A percentile compares a stretch with the other conserved stretches of the same genome.
phyloP scores from a whole-genome alignment of 2,797 vertebrate genomes.

The Melopsittacus undulatus region DNA sequence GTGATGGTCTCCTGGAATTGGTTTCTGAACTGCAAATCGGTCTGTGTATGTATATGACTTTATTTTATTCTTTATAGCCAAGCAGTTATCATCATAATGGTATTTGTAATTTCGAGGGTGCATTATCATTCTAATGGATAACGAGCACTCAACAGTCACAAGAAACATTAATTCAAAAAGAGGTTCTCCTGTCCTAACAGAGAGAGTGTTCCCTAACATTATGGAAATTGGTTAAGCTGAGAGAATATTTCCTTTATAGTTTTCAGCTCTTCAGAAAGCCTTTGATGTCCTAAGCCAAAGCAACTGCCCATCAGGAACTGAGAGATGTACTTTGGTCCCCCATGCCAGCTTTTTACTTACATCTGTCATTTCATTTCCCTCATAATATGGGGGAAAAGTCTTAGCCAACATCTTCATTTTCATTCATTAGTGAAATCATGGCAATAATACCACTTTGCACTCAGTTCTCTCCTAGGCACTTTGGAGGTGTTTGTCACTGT shows the following conservation, averaged over 20 bases:
- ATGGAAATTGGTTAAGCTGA: constrained; percentile 49
- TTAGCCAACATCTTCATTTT: constrained; percentile 38
- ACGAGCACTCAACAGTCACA: constrained; percentile 1
- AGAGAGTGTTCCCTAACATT: constrained; percentile 40
- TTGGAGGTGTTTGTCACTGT: background rate
- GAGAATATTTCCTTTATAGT: constrained; percentile 16
- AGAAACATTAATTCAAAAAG: constrained; percentile 47
- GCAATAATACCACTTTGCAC: constrained; percentile 33
- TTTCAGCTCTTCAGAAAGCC: constrained; percentile 28
- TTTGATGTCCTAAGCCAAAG: constrained; percentile 51
- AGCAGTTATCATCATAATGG: background rate
- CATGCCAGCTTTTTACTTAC: constrained; percentile 49
- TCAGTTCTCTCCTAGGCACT: background rate
- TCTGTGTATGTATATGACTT: background rate
- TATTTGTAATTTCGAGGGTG: constrained; percentile 39
- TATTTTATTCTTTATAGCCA: background rate
- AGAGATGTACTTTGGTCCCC: constrained; percentile 6
- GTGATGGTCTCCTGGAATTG: background rate
- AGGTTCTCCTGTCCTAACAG: constrained; percentile 23
- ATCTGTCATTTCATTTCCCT: constrained; percentile 45
- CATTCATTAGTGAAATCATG: constrained; percentile 39
- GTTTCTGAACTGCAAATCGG: background rate
- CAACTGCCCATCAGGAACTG: constrained; percentile 32
- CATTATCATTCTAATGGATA: constrained; percentile 12
- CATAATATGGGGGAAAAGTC: background rate